Evolutionary conservation across 2,888 invertebrate genomes (phyloP).

Genomic region (Torymus tubicola): DNA sequence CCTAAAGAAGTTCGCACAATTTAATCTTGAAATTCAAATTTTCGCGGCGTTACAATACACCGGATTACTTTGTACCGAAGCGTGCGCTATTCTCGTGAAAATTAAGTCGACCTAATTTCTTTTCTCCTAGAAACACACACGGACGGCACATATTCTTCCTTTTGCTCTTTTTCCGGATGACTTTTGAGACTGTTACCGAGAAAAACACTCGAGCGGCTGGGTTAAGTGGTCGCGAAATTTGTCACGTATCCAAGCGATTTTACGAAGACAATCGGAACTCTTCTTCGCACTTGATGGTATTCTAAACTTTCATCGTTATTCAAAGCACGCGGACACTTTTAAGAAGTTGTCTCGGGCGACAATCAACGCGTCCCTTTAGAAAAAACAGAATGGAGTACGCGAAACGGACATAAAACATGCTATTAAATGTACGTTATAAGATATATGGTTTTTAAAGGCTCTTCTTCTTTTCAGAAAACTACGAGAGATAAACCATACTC

Average conservation of each 20-base stretch:
- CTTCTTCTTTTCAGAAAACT: too few relatives aligned
- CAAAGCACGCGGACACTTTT: slow-evolving; percentile 11
- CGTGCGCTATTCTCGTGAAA: slow-evolving; percentile 1
- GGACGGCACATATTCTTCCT: not conserved
- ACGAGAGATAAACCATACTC: too few relatives aligned
- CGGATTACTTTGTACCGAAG: not conserved
- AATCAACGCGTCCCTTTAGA: not conserved
- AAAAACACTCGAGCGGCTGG: slow-evolving; percentile 10
- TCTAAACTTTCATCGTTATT: slow-evolving; percentile 20
- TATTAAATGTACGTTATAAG: slow-evolving; percentile 16
- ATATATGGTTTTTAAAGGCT: not conserved
- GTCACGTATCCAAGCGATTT: slow-evolving; percentile 24
- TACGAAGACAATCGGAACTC: slow-evolving; percentile 1
- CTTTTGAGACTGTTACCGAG: not conserved
- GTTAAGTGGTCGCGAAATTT: slow-evolving; percentile 26
- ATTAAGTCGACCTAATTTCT: slow-evolving; percentile 35
- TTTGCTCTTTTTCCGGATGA: slow-evolving; percentile 5
- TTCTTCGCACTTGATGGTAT: not conserved
- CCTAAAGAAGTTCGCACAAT: not conserved
- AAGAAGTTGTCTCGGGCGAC: not conserved
- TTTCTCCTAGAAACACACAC: not conserved
- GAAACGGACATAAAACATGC: not conserved
- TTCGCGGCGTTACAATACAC: not conserved
- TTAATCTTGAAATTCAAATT: slow-evolving; percentile 17
- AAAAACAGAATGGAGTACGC: slow-evolving; percentile 1